Evolutionary conservation across 2,797 vertebrate genomes (phyloP).

Genomic region (Delichon dasypus): DNA sequence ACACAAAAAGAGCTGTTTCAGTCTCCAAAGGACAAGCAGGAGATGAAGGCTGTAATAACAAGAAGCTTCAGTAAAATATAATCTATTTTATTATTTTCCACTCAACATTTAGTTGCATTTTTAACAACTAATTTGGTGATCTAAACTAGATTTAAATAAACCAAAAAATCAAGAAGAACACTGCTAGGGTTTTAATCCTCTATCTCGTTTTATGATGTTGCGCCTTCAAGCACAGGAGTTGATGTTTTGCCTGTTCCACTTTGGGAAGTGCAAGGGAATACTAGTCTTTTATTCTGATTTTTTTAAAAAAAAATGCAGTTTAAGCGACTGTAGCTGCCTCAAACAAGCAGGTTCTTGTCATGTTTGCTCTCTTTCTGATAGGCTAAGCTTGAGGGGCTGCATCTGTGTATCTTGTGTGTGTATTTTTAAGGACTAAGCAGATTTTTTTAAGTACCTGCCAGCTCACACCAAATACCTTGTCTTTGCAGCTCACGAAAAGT

Average conservation of each 20-base stretch:
- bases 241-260: neutral
- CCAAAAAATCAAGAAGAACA: neutral
- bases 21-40: neutral
- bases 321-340: neutral
- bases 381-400: neutral
- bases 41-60: neutral
- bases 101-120: neutral
- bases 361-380: slow-evolving; percentile 2
- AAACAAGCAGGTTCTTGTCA: slow-evolving; percentile 45
- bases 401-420: neutral
- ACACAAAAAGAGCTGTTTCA: neutral
- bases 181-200: neutral
- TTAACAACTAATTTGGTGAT: neutral
- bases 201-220: neutral
- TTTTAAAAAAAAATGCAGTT: neutral
- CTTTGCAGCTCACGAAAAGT: neutral
- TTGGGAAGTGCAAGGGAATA: neutral
- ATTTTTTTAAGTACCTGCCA: slow-evolving; percentile 13
- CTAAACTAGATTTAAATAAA: neutral
- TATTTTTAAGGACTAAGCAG: neutral
- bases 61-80: neutral
- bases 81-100: neutral
- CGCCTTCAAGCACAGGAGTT: neutral
- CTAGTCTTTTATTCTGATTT: neutral
- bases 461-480: slow-evolving; percentile 10